Evolutionary conservation across 2,113 vertebrate genomes (phyloP).

Genomic region (Ammodytes dubius): DNA sequence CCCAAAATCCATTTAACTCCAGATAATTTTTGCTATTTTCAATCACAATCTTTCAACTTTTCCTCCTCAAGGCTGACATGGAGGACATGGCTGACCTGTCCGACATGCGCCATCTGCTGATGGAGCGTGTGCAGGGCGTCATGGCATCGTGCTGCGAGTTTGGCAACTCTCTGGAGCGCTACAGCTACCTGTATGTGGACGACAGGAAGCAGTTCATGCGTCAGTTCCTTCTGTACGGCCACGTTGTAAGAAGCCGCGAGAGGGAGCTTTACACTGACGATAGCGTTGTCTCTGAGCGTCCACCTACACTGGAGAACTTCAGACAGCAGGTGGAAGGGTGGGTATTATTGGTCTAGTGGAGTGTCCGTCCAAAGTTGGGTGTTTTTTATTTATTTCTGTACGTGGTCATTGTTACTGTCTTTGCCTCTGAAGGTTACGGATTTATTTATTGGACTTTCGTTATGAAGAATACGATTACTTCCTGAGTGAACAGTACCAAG

Average conservation of each 20-base stretch:
- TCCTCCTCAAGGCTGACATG: slow-evolving; percentile 86
- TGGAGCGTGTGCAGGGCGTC: slow-evolving; percentile 76
- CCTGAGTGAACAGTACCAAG: too few species aligned
- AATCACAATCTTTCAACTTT: neutral
- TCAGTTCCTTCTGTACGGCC: slow-evolving; percentile 89
- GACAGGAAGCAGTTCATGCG: slow-evolving; percentile 89
- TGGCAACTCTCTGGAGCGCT: slow-evolving; percentile 83
- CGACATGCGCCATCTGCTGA: slow-evolving; percentile 80
- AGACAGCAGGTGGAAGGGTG: slow-evolving; percentile 87
- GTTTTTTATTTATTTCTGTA: neutral
- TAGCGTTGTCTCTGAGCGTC: slow-evolving; percentile 76
- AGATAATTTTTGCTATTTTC: too few species aligned
- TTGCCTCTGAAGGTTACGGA: neutral
- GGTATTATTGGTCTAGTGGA: neutral
- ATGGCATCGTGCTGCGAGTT: slow-evolving; percentile 79
- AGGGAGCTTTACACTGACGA: slow-evolving; percentile 79
- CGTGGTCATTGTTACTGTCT: neutral
- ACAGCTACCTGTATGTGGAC: slow-evolving; percentile 88
- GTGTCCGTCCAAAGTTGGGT: too few species aligned
- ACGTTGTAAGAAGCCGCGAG: slow-evolving; percentile 81
- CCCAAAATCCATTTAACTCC: too few species aligned
- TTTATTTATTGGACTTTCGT: neutral
- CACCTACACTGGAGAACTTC: slow-evolving; percentile 86
- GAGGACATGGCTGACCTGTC: slow-evolving; percentile 86
- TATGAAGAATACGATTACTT: too few species aligned